A percentile compares a stretch with the other conserved stretches of the same genome.
Conservation (phyloP, 2,797 vertebrate species). For the Myripristis jacobus region DNA sequence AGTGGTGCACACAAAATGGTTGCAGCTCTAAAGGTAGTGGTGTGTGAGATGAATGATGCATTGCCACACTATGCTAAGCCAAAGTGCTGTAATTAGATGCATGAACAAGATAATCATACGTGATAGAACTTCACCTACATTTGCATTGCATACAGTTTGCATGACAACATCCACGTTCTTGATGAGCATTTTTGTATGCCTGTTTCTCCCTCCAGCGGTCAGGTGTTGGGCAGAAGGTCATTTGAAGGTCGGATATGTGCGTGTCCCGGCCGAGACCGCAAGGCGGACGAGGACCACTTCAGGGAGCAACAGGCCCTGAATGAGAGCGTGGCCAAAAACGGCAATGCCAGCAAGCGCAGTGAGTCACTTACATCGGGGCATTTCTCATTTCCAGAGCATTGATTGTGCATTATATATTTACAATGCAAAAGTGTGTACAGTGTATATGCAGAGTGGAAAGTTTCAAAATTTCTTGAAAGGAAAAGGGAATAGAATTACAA, state of each 20-base stretch:
- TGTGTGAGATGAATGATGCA: background rate
- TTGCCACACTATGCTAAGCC: background rate
- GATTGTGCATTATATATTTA: too few relatives aligned
- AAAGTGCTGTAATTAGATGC: background rate
- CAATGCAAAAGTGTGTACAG: too few relatives aligned
- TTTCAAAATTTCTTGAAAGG: background rate
- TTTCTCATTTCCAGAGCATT: background rate
- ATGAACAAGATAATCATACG: background rate
- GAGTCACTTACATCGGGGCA: conserved; percentile 68
- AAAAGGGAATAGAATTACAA: background rate
- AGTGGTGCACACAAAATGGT: too few relatives aligned
- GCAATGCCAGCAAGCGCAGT: conserved; percentile 92
- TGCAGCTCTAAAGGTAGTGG: too few relatives aligned
- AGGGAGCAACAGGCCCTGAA: conserved; percentile 95
- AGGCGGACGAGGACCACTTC: conserved; percentile 97
- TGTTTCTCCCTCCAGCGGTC: conserved; percentile 83
- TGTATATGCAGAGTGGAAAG: background rate
- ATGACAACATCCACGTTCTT: background rate
- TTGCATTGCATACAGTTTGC: background rate
- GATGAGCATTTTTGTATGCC: background rate
- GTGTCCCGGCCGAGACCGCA: conserved; percentile 95
- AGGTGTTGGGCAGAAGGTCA: conserved; percentile 94
- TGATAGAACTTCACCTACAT: background rate
- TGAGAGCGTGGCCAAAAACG: conserved; percentile 90
- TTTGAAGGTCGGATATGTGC: conserved; percentile 98